A percentile compares a stretch with the other conserved stretches of the same genome.
phyloP scores from a whole-genome alignment of 2,113 vertebrate genomes.

The Nothoprocta pentlandii region DNA sequence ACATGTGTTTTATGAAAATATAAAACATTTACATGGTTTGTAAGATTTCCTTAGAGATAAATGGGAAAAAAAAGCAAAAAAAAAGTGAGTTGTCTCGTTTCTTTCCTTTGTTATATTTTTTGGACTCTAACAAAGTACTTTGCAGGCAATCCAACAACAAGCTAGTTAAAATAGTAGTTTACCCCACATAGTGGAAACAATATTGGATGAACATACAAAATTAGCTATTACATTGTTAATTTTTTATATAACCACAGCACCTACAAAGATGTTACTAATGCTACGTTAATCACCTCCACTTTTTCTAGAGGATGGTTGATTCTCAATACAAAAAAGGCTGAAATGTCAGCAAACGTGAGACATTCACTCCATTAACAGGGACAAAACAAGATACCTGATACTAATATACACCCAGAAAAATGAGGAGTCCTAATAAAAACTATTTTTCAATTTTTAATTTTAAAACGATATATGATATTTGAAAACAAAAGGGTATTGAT shows the following conservation, averaged over 20 bases:
- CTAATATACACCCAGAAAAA: background rate
- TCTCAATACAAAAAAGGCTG: background rate
- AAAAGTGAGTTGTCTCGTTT: background rate
- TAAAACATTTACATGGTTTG: background rate
- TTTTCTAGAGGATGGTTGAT: background rate
- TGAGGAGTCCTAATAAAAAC: background rate
- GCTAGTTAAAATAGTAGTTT: background rate
- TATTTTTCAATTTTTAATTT: background rate
- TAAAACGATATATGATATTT: background rate
- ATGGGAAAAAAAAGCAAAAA: slow-evolving; percentile 26
- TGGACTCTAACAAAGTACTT: background rate
- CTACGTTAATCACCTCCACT: background rate
- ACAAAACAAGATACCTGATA: background rate
- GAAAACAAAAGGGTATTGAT: background rate
- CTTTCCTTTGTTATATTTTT: background rate
- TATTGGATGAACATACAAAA: background rate
- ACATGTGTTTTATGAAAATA: background rate
- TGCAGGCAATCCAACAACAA: background rate
- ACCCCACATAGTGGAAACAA: background rate
- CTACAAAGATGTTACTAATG: background rate
- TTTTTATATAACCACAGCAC: slow-evolving; percentile 11
- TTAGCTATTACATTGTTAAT: background rate
- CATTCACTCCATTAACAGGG: background rate
- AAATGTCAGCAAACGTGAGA: background rate
- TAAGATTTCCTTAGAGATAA: slow-evolving; percentile 23